These are phyloP conservation scores for Cygnus olor DNA, from an alignment of 2,797 vertebrate species.

Conservation along the genomic window DNA sequence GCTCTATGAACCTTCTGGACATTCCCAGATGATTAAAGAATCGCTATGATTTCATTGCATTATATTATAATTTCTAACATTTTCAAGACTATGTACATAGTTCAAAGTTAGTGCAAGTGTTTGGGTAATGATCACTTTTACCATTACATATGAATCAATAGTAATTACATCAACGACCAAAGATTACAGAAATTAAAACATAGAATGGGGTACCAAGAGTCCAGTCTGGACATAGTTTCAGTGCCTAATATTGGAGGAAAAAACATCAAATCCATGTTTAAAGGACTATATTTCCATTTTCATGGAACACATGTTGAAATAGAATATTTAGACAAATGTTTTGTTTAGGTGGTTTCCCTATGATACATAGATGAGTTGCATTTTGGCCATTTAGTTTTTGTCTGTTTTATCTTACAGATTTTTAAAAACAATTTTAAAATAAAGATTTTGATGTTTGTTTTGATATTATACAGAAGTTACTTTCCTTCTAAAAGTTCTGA, in stretches of 20 bases:
- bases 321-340: background rate
- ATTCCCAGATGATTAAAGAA: background rate
- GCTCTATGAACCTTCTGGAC: background rate
- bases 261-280: background rate
- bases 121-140: background rate
- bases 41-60: background rate
- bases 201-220: background rate
- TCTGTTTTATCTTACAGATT: background rate
- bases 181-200: background rate
- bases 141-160: background rate
- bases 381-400: background rate
- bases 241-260: background rate
- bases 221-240: background rate
- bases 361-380: background rate
- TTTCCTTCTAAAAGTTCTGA: background rate
- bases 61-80: background rate
- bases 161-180: background rate
- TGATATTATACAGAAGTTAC: fast-evolving
- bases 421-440: background rate
- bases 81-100: background rate
- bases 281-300: background rate
- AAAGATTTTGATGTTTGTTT: background rate
- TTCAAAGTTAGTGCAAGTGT: background rate
- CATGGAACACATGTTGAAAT: background rate
- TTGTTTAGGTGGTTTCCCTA: background rate